These are phyloP conservation scores for Orgyia antiqua DNA, from an alignment of 2,888 invertebrate genomes.

Conservation along the genomic window DNA sequence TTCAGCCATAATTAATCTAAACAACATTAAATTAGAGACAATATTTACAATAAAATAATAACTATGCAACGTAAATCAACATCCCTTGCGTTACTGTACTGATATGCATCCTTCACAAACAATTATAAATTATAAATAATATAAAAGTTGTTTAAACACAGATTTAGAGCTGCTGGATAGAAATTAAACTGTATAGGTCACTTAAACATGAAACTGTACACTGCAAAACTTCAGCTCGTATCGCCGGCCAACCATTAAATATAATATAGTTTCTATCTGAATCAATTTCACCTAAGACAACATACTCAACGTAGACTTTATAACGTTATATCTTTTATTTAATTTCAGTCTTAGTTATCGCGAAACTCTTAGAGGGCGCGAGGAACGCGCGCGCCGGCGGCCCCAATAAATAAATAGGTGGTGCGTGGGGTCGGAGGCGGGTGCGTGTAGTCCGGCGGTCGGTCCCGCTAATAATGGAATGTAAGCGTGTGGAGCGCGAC, in stretches of 20 bases:
- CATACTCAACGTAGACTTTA: conserved; percentile 72
- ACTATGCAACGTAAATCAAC: conserved; percentile 71
- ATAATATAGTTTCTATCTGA: conserved; percentile 70
- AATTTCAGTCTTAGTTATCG: conserved; percentile 77
- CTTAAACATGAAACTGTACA: conserved; percentile 69
- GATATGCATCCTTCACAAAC: conserved; percentile 69
- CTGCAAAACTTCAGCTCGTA: conserved; percentile 55
- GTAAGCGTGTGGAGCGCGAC: conserved; percentile 62
- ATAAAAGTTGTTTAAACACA: conserved; percentile 78
- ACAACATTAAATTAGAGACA: conserved; percentile 72
- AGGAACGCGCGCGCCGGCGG: conserved; percentile 45
- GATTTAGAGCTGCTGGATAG: conserved; percentile 68
- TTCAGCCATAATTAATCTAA: conserved; percentile 62
- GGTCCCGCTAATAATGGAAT: conserved; percentile 75
- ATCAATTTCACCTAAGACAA: conserved; percentile 76
- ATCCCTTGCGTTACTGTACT: conserved; percentile 68
- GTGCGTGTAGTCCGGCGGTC: conserved; percentile 54
- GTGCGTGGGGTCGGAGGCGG: too few species aligned
- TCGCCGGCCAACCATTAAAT: conserved; percentile 56
- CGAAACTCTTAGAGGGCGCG: conserved; percentile 69
- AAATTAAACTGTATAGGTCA: conserved; percentile 65
- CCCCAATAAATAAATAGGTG: conserved; percentile 73
- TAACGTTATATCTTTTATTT: conserved; percentile 71
- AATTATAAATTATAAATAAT: conserved; percentile 62
- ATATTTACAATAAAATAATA: conserved; percentile 76